These are phyloP conservation scores for Omphaloscelis lunosa DNA, from an alignment of 2,888 invertebrate genomes.

Conservation along the genomic window DNA sequence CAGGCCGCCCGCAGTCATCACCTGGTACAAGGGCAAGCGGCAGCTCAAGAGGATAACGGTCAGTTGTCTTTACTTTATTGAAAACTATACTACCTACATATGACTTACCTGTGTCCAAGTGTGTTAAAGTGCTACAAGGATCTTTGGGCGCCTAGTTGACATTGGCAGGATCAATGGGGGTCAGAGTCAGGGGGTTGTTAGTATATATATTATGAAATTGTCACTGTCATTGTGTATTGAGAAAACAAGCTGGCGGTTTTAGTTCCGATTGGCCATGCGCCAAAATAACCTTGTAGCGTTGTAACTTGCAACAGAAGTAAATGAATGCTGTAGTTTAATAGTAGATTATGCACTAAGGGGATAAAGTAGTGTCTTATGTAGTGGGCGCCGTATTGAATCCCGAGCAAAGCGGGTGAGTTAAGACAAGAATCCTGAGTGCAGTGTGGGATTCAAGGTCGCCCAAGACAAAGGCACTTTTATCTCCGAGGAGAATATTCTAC, in stretches of 20 bases:
- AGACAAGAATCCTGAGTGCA: too few species aligned
- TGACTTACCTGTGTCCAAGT: not conserved
- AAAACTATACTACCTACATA: not conserved
- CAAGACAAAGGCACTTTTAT: too few species aligned
- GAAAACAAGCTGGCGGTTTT: not conserved
- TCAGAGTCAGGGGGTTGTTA: not conserved
- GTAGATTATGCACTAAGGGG: too few species aligned
- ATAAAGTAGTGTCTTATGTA: too few species aligned
- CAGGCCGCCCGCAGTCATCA: conserved; percentile 95
- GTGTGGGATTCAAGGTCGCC: too few species aligned
- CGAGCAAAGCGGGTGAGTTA: too few species aligned
- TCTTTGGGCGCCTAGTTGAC: not conserved
- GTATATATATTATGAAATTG: not conserved
- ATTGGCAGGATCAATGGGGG: not conserved
- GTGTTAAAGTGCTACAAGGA: not conserved
- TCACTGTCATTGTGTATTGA: not conserved
- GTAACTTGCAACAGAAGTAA: not conserved
- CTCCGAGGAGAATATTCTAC: too few species aligned
- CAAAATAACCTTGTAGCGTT: too few species aligned
- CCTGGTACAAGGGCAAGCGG: conserved; percentile 97
- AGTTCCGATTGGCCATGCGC: too few species aligned
- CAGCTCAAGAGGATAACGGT: conserved; percentile 95
- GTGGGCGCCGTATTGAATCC: too few species aligned
- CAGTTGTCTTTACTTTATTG: conserved; percentile 67
- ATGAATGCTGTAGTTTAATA: not conserved